These are phyloP conservation scores for Lithophane ornitopus DNA, from an alignment of 2,888 invertebrate genomes.

Conservation along the genomic window DNA sequence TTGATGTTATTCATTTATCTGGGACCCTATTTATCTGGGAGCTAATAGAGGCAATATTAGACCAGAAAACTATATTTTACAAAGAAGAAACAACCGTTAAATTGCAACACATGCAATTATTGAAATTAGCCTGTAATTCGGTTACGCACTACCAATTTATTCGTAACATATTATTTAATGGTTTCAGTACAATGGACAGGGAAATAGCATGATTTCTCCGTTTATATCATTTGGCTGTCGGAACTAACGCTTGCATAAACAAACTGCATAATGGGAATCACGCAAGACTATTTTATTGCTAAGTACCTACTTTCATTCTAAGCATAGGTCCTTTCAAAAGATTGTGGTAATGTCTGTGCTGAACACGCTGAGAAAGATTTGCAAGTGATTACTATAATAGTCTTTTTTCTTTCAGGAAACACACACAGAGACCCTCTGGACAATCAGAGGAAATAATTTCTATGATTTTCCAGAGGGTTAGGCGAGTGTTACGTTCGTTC, in stretches of 20 bases:
- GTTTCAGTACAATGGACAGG: conserved; percentile 34
- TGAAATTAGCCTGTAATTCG: conserved; percentile 32
- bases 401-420: background rate
- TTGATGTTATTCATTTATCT: background rate
- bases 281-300: conserved; percentile 22
- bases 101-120: conserved; percentile 16
- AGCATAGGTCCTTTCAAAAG: background rate
- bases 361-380: background rate
- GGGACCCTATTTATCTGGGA: no score
- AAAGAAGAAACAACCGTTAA: conserved; percentile 5
- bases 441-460: no score
- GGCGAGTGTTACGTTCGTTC: no score
- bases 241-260: conserved; percentile 39
- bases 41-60: background rate
- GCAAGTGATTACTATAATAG: background rate
- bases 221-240: conserved; percentile 48
- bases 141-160: conserved; percentile 45
- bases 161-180: conserved; percentile 57
- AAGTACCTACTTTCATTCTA: background rate
- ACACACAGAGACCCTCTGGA: no score
- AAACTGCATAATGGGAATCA: conserved; percentile 35
- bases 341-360: background rate
- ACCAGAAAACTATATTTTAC: background rate
- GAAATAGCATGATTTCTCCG: conserved; percentile 42
- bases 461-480: background rate